phyloP scores from a whole-genome alignment of 2,113 vertebrate genomes.

The Mohoua ochrocephala region DNA sequence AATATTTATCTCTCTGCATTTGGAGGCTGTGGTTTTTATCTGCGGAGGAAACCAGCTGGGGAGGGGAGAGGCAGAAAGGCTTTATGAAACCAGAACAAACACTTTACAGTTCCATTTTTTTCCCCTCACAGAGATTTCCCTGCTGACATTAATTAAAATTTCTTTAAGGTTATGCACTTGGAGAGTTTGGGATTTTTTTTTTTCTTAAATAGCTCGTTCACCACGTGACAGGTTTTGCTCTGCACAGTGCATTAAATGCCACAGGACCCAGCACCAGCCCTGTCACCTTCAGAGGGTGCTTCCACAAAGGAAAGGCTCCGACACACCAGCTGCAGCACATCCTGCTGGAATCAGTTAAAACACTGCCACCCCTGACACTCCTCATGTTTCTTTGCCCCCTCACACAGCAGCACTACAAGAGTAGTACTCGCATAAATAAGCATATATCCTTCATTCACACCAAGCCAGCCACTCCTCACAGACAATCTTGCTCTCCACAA shows the following conservation, averaged over 20 bases:
- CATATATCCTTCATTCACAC: background rate
- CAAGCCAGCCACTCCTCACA: background rate
- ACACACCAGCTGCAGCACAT: background rate
- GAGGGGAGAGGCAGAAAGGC: background rate
- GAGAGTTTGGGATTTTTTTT: background rate
- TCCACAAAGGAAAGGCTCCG: background rate
- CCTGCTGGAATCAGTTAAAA: background rate
- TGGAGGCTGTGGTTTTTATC: conserved; percentile 31
- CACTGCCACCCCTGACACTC: background rate
- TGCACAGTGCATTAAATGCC: background rate
- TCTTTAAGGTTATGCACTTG: conserved; percentile 26
- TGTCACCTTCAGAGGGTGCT: background rate
- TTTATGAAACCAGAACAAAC: conserved; percentile 38
- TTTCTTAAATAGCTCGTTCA: background rate
- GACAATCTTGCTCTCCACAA: background rate
- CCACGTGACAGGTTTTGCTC: background rate
- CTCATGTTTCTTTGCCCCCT: too few species aligned
- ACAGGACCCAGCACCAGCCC: background rate
- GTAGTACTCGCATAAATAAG: background rate
- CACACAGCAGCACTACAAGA: background rate
- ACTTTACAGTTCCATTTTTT: background rate
- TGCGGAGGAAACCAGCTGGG: background rate
- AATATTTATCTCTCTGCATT: conserved; percentile 49
- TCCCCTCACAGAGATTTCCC: background rate
- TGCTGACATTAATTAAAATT: conserved; percentile 39